Evolutionary conservation across 2,888 invertebrate species (phyloP).

Genomic region (Copidosoma aretas): DNA sequence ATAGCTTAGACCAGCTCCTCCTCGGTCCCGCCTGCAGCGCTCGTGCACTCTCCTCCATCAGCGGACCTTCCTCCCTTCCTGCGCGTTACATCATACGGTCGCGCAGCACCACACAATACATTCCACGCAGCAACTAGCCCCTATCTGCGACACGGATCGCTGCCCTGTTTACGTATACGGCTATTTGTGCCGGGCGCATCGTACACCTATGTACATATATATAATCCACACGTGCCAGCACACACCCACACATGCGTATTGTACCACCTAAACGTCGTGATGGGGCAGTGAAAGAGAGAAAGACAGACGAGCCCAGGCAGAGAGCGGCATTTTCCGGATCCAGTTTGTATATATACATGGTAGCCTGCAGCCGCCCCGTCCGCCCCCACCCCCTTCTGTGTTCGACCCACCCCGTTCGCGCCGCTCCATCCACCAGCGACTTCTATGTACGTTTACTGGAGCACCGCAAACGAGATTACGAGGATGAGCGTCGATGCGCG

Average conservation of each 20-base stretch:
- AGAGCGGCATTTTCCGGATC: conserved; percentile 36
- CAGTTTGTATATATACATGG: conserved; percentile 9
- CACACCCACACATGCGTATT: no score
- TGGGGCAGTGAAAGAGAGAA: conserved; percentile 8
- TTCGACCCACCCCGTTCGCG: background rate
- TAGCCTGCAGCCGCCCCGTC: no score
- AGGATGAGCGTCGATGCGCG: conserved; percentile 35
- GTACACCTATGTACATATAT: conserved; percentile 9
- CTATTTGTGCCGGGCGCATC: conserved; percentile 54
- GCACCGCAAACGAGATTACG: conserved; percentile 27
- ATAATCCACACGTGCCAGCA: no score
- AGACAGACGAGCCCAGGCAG: conserved; percentile 10
- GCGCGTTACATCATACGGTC: no score
- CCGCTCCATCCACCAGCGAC: background rate
- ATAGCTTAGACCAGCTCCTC: no score
- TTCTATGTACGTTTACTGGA: no score
- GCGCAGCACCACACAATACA: conserved; percentile 57
- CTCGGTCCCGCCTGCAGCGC: no score
- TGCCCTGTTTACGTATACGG: conserved; percentile 53
- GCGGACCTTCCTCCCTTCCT: no score
- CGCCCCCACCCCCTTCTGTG: no score
- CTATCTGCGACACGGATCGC: conserved; percentile 55
- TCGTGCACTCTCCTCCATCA: no score
- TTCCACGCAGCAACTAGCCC: conserved; percentile 52
- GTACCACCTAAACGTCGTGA: no score